Evolutionary conservation across 2,113 vertebrate species (phyloP), one percentile per base, ranked within the genome.

Genomic region (Phrynosoma blainvillii): DNA sequence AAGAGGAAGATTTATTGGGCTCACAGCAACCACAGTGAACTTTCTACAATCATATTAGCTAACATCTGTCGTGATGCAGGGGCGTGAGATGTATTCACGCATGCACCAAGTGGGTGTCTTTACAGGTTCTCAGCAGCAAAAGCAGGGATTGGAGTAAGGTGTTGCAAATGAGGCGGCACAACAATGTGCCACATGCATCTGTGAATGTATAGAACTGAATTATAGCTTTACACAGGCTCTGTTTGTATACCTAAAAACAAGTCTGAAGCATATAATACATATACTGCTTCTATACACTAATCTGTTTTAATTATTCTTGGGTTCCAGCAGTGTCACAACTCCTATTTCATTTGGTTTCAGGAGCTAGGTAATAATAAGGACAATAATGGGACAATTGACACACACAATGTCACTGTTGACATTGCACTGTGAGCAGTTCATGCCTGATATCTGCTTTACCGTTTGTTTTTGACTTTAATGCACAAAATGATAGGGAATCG

Each of bases 1-100:
- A 97, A 96, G 95, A 94, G 96, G 95, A 96, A 97, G 97, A 97
- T 97, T 97, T 97, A 97, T 96, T 94, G 94, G 93, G 90, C 95
- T 96, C 80, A 73, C 94, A 91, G 93, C 95, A 94, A 92, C 94
- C 94, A 94, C 40, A 16, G 93, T 93, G 96, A 97, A 97, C 96
- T 94, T 95, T 95, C 96, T 86, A 95, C 96, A 93, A 91, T 91
- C 42, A 7, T 95, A 95, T 96, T 96, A 97, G 93, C 94, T 95
- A 96, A 96, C 96, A 97, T 96, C 96, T 97, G 96, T 93, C 14
- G 79, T 92, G 95, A 93, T 8, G 80, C 79, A 2, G 93, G 81
- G 96, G 92, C 85, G 75, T 81, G 84, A 95, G 94, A 91, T 30
- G 0, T 20, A 90, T 82, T 0, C 9, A 90, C 82, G 84, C 47